Conservation (phyloP, 2,113 vertebrate species). For the Pteropus alecto region DNA sequence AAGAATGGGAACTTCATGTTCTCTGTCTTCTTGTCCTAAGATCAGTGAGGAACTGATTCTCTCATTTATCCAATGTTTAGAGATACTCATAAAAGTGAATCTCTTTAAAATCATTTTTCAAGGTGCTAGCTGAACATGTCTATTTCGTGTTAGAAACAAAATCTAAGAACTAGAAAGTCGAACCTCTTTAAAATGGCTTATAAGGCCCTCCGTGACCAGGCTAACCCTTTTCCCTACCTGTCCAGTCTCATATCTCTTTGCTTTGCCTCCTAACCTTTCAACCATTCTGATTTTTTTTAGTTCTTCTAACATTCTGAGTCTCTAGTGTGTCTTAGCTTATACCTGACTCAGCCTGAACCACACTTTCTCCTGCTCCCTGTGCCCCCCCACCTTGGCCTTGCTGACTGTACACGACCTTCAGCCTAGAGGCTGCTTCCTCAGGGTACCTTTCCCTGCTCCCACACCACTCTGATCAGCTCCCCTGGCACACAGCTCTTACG, state of each 20-base stretch:
- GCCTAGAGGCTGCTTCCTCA: neutral
- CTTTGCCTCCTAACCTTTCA: neutral
- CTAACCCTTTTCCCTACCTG: neutral
- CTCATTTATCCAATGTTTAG: neutral
- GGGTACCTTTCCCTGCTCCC: neutral
- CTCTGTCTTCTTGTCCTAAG: neutral
- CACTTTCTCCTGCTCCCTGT: neutral
- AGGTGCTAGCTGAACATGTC: neutral
- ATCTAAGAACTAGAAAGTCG: neutral
- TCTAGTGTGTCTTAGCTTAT: neutral
- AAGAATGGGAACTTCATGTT: neutral
- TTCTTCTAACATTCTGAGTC: neutral
- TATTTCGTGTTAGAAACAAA: conserved; percentile 19
- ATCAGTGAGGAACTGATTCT: neutral
- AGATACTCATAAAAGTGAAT: neutral
- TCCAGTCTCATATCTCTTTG: neutral
- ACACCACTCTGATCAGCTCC: neutral
- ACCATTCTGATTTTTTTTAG: neutral
- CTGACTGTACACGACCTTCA: neutral
- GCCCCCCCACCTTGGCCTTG: neutral
- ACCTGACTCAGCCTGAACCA: neutral
- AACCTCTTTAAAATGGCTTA: conserved; percentile 16
- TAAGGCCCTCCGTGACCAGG: neutral
- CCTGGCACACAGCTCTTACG: neutral
- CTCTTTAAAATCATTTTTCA: neutral